phyloP scores from a whole-genome alignment of 1,140 invertebrate species.

The Drosophila murphyi region DNA sequence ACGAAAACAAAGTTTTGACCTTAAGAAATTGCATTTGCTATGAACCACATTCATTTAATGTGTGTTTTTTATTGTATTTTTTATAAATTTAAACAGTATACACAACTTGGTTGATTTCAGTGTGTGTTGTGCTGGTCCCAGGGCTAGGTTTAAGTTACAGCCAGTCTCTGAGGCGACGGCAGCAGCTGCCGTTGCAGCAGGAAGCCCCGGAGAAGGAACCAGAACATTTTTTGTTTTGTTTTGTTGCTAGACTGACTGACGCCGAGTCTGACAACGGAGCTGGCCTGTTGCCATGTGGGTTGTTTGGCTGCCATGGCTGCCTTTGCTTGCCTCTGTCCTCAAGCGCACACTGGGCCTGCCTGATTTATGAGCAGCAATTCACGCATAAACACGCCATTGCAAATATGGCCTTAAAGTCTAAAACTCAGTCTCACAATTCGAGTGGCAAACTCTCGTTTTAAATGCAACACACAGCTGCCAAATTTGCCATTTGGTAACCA shows the following conservation, averaged over 20 bases:
- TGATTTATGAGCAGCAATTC: slow-evolving; percentile 66
- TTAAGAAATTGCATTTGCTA: no score
- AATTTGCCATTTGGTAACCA: neutral
- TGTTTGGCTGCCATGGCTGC: slow-evolving; percentile 1
- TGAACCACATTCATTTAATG: no score
- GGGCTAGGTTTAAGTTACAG: slow-evolving; percentile 52
- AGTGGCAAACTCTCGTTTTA: neutral
- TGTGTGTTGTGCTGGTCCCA: slow-evolving; percentile 7
- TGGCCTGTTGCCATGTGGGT: slow-evolving; percentile 54
- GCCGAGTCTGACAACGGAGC: slow-evolving; percentile 30
- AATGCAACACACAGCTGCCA: neutral
- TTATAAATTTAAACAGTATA: neutral
- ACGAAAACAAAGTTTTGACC: no score
- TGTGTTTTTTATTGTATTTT: no score
- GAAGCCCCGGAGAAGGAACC: neutral
- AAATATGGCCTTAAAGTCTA: slow-evolving; percentile 25
- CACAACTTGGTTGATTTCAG: neutral
- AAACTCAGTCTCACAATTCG: neutral
- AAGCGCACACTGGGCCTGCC: neutral
- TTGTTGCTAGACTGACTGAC: slow-evolving; percentile 48
- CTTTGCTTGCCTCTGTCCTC: neutral
- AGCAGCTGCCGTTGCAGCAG: neutral
- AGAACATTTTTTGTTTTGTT: slow-evolving; percentile 10
- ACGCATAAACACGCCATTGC: slow-evolving; percentile 67
- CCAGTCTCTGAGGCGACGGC: slow-evolving; percentile 8